A percentile compares a stretch with the other conserved stretches of the same genome.
phyloP scores from a whole-genome alignment of 2,113 vertebrate species.

The Furnarius figulus region DNA sequence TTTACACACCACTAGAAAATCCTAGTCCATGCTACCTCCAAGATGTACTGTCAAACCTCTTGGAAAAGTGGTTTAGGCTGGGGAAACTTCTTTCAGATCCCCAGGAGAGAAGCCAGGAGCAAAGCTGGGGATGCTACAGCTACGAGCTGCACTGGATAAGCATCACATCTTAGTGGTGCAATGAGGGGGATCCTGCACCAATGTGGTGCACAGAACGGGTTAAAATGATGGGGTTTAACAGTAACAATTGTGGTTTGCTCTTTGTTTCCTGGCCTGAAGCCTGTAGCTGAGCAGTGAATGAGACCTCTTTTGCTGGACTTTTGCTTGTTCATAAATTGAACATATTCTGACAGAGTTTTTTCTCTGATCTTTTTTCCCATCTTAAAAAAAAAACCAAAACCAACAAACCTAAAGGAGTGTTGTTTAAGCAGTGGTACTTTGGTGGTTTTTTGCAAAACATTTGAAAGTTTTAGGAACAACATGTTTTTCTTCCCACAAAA shows the following conservation, averaged over 20 bases:
- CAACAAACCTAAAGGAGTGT: neutral
- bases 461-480: neutral
- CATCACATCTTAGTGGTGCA: neutral
- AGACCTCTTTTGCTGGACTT: neutral
- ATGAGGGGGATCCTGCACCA: too few relatives aligned
- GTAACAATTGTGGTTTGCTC: neutral
- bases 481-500: neutral
- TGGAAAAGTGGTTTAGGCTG: neutral
- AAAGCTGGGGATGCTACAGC: neutral
- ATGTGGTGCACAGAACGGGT: neutral
- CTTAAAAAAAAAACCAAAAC: neutral
- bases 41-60: neutral
- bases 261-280: neutral
- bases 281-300: neutral
- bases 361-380: neutral
- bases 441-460: neutral
- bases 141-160: neutral
- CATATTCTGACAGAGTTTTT: neutral
- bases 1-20: neutral
- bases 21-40: neutral
- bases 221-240: neutral
- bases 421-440: neutral
- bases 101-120: neutral
- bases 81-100: accelerated
- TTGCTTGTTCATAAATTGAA: neutral